These are phyloP conservation scores for Gadus macrocephalus DNA, from an alignment of 2,113 vertebrate species.

Conservation along the genomic window DNA sequence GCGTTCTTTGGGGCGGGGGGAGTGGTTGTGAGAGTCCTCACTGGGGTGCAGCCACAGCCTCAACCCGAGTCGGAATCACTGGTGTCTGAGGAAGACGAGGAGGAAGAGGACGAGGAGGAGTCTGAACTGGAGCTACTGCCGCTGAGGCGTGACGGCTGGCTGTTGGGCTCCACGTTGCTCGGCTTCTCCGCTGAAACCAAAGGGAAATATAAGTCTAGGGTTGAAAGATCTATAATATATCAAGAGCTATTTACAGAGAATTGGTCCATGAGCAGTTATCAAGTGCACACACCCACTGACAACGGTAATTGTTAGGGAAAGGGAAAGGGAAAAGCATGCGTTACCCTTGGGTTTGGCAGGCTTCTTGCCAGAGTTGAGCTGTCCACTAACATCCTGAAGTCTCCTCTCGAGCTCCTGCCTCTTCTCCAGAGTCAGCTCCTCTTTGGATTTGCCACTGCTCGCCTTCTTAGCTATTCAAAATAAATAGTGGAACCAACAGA, in stretches of 20 bases:
- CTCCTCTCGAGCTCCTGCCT: constrained; percentile 88
- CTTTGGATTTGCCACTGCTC: constrained; percentile 82
- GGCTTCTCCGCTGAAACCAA: constrained; percentile 75
- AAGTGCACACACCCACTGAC: no score
- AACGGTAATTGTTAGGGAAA: not conserved
- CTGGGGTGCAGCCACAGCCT: constrained; percentile 24
- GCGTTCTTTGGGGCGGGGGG: constrained; percentile 31
- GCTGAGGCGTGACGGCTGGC: constrained; percentile 81
- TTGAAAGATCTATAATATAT: no score
- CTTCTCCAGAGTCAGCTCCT: constrained; percentile 90
- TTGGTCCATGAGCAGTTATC: no score
- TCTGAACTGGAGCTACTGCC: constrained; percentile 89
- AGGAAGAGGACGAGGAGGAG: constrained; percentile 77
- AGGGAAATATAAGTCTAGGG: no score
- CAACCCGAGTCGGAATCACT: constrained; percentile 90
- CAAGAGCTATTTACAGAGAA: no score
- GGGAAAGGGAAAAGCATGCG: not conserved
- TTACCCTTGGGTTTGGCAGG: constrained; percentile 85
- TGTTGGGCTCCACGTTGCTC: constrained; percentile 67
- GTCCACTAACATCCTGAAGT: constrained; percentile 90
- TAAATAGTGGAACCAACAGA: constrained; percentile 37
- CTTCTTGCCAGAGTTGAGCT: constrained; percentile 90
- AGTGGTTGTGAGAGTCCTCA: not conserved
- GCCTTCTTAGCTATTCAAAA: constrained; percentile 75
- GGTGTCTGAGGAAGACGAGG: constrained; percentile 87